Evolutionary conservation across 2,797 vertebrate genomes (phyloP).

Genomic region (Sebastes kiyomatsui): DNA sequence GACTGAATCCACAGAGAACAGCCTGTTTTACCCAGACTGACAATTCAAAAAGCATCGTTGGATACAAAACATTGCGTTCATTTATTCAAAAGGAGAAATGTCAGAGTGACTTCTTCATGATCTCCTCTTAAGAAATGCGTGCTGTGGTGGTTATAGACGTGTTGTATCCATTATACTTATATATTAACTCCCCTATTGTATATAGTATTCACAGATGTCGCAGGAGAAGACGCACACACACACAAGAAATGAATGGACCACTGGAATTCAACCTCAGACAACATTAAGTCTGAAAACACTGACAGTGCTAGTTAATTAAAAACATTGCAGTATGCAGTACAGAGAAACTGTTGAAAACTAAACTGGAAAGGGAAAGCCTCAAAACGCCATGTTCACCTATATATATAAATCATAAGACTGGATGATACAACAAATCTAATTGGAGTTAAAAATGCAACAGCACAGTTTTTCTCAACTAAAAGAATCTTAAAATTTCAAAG

Average conservation of each 20-base stretch:
- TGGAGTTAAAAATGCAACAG: conserved; percentile 14
- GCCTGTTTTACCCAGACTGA: background rate
- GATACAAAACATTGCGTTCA: conserved; percentile 16
- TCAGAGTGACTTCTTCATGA: background rate
- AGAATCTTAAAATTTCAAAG: background rate
- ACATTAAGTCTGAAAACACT: background rate
- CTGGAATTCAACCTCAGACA: background rate
- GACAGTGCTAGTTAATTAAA: background rate
- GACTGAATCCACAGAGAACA: conserved; percentile 44
- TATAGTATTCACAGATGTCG: background rate
- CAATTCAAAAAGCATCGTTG: conserved; percentile 36
- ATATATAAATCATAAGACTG: conserved; percentile 24
- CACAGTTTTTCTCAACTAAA: background rate
- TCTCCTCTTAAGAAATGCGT: background rate
- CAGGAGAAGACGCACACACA: background rate
- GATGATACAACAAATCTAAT: conserved; percentile 1
- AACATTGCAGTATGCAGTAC: background rate
- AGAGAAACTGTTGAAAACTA: background rate
- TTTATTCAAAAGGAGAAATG: conserved; percentile 33
- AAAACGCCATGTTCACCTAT: background rate
- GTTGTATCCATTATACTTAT: background rate
- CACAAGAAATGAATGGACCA: background rate
- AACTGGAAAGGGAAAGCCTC: background rate
- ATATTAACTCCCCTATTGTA: background rate
- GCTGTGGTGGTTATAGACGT: background rate